A percentile compares a stretch with the other conserved stretches of the same genome.
phyloP scores from a whole-genome alignment of 2,113 vertebrate species.

The Ptychochromis oligacanthus region DNA sequence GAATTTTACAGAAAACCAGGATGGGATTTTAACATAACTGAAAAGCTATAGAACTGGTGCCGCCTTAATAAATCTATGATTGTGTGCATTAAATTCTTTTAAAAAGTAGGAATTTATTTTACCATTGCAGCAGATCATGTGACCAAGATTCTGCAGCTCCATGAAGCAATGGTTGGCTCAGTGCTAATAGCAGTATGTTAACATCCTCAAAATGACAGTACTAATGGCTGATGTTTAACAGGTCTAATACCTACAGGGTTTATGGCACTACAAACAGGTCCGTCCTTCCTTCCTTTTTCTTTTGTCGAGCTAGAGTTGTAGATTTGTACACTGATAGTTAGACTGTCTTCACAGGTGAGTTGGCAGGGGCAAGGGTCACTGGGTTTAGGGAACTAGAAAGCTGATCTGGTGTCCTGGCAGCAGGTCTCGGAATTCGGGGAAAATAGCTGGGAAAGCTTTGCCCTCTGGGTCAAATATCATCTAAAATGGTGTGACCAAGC shows the following conservation, averaged over 20 bases:
- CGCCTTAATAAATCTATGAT: neutral
- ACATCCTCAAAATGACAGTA: neutral
- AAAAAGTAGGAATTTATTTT: neutral
- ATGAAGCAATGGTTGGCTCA: neutral
- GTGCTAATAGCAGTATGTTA: neutral
- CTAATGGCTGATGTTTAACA: neutral
- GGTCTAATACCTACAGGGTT: neutral
- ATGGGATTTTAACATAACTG: constrained; percentile 11
- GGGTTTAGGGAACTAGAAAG: constrained; percentile 43
- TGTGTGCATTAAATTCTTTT: neutral
- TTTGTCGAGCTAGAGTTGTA: neutral
- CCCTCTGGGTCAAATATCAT: constrained; percentile 58
- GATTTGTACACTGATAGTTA: neutral
- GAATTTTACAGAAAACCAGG: constrained; percentile 11
- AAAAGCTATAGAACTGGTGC: constrained; percentile 2
- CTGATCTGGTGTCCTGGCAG: constrained; percentile 33
- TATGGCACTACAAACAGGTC: neutral
- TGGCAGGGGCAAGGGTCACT: constrained; percentile 50
- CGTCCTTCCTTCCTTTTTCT: neutral
- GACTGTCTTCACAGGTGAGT: neutral
- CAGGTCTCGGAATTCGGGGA: constrained; percentile 51
- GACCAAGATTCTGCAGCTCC: neutral
- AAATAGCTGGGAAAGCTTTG: constrained; percentile 53
- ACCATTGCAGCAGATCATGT: too few relatives aligned
- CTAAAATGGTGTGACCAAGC: constrained; percentile 42